A percentile compares a stretch with the other conserved stretches of the same genome.
phyloP scores from a whole-genome alignment of 1,140 invertebrate species.

The Parapsyche elsis region DNA sequence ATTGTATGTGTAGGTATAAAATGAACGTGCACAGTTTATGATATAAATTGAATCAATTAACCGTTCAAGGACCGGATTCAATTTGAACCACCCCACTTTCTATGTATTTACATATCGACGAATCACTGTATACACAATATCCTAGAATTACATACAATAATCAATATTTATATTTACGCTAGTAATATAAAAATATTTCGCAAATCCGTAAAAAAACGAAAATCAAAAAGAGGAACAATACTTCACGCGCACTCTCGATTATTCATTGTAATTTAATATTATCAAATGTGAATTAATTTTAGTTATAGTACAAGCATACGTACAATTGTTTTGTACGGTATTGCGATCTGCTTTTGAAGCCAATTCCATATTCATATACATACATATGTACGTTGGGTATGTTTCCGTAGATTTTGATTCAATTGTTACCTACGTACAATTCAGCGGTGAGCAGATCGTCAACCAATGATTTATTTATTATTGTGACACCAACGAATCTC shows the following conservation, averaged over 20 bases:
- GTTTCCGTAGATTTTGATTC: neutral
- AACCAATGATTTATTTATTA: neutral
- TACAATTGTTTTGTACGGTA: neutral
- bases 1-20: too few species aligned
- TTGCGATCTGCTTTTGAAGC: neutral
- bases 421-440: neutral
- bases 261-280: neutral
- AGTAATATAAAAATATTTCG: too few species aligned
- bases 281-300: too few species aligned
- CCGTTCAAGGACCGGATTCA: neutral
- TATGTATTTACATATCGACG: neutral
- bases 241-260: neutral
- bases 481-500: too few species aligned
- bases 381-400: neutral
- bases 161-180: too few species aligned
- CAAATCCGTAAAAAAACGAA: neutral
- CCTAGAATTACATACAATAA: too few species aligned
- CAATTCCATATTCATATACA: neutral
- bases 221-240: neutral
- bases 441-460: neutral
- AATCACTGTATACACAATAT: too few species aligned
- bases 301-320: too few species aligned
- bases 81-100: neutral
- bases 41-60: conserved; percentile 17
- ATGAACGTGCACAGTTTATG: neutral